A percentile compares a stretch with the other conserved stretches of the same genome.
Conservation (phyloP, 2,113 vertebrate species). For the Nycticebus coucang region DNA sequence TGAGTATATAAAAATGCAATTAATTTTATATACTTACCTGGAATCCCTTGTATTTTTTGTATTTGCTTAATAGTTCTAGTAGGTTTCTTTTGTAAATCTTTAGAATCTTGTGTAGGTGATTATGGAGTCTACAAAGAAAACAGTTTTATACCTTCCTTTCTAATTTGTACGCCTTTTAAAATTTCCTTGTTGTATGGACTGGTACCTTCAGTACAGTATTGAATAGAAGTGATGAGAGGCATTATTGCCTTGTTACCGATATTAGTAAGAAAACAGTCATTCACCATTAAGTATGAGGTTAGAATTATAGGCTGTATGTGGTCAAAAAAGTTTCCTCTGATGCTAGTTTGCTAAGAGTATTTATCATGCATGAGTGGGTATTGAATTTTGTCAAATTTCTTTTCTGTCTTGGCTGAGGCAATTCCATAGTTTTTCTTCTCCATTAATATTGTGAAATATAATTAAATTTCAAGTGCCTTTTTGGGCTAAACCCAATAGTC, state of each 20-base stretch:
- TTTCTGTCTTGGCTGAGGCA: neutral
- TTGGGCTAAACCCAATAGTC: neutral
- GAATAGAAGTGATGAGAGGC: neutral
- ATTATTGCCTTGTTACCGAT: neutral
- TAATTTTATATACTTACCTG: too few species aligned
- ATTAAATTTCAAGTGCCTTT: constrained; percentile 15
- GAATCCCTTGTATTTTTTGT: too few species aligned
- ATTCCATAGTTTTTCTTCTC: neutral
- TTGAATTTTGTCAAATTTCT: neutral
- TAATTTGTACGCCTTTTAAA: neutral
- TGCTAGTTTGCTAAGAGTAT: neutral
- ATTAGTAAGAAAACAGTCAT: neutral
- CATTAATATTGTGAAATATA: neutral
- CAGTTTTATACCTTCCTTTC: neutral
- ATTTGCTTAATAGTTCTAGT: neutral
- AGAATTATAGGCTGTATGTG: neutral
- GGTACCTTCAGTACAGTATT: neutral
- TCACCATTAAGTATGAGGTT: neutral
- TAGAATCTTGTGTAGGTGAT: neutral
- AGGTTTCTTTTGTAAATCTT: constrained; percentile 8
- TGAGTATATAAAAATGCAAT: too few species aligned
- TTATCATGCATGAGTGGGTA: neutral
- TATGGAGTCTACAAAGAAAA: neutral
- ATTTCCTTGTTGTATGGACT: neutral
- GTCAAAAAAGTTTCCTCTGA: neutral